Evolutionary conservation across 1,140 invertebrate species (phyloP), one percentile per base, ranked within the genome.

Genomic region (Notospermus geniculatus): DNA sequence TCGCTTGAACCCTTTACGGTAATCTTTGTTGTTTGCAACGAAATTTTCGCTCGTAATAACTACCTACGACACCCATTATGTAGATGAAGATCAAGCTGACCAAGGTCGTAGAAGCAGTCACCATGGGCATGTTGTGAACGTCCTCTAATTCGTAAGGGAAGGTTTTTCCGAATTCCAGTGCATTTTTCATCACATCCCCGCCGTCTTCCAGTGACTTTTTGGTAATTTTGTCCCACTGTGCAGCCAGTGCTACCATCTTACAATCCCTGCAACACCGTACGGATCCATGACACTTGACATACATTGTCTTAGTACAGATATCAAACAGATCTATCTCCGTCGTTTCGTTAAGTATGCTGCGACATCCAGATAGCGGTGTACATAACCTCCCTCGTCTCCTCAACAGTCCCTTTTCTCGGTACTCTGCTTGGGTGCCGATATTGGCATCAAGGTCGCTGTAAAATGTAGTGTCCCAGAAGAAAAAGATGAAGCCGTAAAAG

Each of bases 101-200:
- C 9, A 50, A 50, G 4, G 46, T n/a, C n/a, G 5, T n/a, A 27
- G 5, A 7, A 5, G n/a, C n/a, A 9, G 5, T 9, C 46, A 50
- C n/a, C 9, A 50, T 5, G 4, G 46, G 46, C 9, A 5, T 23
- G 5, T 50, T 19, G 25, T 50, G 46, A 7, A 50, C 46, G n/a
- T 50, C 46, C n/a, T 50, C 46, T n/a, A 50, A 50, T n/a, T n/a
- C n/a, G 46, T 50, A 50, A 27, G 46, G 46, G 9, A 50, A 50
- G 4, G 5, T n/a, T 50, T 50, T 50, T 5, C n/a, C 9, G 9
- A 50, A 4, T 50, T 5, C 25, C 4, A 50, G 4, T 50, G 9
- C n/a, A n/a, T 5, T n/a, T 19, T 50, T 50, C 11, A 43, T 43
- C 11, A 11, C 19, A n/a, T 50, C 46, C 19, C 46, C n/a, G 46